These are phyloP conservation scores for Ormyrus thymus DNA, from an alignment of 2,888 invertebrate genomes.

Conservation along the genomic window DNA sequence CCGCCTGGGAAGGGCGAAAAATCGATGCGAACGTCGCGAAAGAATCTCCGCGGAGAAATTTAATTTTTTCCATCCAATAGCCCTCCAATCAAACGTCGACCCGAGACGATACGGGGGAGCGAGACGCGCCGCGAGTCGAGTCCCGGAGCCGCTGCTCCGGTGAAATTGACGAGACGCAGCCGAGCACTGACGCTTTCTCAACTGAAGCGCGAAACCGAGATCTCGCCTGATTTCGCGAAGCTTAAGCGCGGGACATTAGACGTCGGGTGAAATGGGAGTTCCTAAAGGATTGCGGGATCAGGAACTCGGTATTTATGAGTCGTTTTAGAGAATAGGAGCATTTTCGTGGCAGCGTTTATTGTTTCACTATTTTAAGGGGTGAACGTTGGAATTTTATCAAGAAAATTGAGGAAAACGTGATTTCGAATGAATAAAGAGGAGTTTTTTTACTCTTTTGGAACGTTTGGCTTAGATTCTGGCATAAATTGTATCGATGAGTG, in stretches of 20 bases:
- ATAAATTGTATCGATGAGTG: neutral
- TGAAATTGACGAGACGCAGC: neutral
- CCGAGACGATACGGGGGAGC: slow-evolving; percentile 17
- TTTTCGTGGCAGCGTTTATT: too few relatives aligned
- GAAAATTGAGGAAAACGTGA: too few relatives aligned
- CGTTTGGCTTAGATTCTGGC: neutral
- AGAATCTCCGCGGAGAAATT: slow-evolving; percentile 32
- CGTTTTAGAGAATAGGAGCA: too few relatives aligned
- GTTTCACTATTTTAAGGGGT: too few relatives aligned
- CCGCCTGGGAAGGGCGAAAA: neutral
- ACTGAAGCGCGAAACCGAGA: slow-evolving; percentile 2
- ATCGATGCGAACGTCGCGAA: neutral
- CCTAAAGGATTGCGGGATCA: too few relatives aligned
- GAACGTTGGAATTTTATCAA: too few relatives aligned
- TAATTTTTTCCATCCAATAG: slow-evolving; percentile 51
- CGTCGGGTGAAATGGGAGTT: too few relatives aligned
- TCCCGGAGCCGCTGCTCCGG: neutral
- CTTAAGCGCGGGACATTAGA: neutral
- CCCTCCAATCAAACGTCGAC: slow-evolving; percentile 42
- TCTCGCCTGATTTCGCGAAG: neutral
- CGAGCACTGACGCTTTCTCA: slow-evolving; percentile 22
- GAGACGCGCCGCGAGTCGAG: neutral
- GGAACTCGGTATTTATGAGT: too few relatives aligned
- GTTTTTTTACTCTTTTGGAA: neutral
- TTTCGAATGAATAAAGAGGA: too few relatives aligned